These are phyloP conservation scores for Coenobita brevimanus DNA, from an alignment of 1,140 invertebrate genomes.

Conservation along the genomic window DNA sequence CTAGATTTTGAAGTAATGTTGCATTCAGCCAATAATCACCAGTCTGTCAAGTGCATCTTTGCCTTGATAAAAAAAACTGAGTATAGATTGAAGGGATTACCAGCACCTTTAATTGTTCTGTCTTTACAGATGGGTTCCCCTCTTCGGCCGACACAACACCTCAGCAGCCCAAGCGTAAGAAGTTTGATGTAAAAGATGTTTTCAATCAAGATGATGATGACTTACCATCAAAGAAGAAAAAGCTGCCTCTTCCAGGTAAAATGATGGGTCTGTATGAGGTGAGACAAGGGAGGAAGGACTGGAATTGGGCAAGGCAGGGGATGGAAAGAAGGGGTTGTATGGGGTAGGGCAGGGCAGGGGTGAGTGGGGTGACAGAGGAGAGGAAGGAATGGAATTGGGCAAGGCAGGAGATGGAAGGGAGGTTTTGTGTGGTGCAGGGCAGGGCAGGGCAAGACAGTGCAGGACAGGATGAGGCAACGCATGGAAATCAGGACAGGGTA, in stretches of 20 bases:
- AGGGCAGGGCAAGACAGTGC: background rate
- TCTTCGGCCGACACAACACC: slow-evolving; percentile 77
- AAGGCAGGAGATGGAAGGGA: slow-evolving; percentile 77
- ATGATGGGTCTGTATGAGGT: background rate
- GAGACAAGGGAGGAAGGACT: background rate
- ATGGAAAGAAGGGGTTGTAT: slow-evolving; percentile 72
- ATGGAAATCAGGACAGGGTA: slow-evolving; percentile 76
- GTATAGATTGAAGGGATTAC: background rate
- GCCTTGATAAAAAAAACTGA: too few relatives aligned
- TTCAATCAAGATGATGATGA: slow-evolving; percentile 94
- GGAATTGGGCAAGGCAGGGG: too few relatives aligned
- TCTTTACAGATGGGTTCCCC: slow-evolving; percentile 35
- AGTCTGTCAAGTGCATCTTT: too few relatives aligned
- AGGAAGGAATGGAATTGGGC: background rate
- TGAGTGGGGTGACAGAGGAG: too few relatives aligned
- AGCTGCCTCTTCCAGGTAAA: slow-evolving; percentile 86
- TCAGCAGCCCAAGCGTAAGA: slow-evolving; percentile 85
- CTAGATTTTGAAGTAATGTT: too few relatives aligned
- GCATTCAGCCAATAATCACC: too few relatives aligned
- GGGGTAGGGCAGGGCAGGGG: background rate
- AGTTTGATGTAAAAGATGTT: slow-evolving; percentile 89
- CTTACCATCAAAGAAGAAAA: slow-evolving; percentile 83
- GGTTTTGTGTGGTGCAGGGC: background rate
- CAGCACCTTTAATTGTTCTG: background rate
- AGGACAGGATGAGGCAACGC: too few relatives aligned